A percentile compares a stretch with the other conserved stretches of the same genome.
phyloP scores from a whole-genome alignment of 1,140 invertebrate genomes.

The Bombyx mandarina region DNA sequence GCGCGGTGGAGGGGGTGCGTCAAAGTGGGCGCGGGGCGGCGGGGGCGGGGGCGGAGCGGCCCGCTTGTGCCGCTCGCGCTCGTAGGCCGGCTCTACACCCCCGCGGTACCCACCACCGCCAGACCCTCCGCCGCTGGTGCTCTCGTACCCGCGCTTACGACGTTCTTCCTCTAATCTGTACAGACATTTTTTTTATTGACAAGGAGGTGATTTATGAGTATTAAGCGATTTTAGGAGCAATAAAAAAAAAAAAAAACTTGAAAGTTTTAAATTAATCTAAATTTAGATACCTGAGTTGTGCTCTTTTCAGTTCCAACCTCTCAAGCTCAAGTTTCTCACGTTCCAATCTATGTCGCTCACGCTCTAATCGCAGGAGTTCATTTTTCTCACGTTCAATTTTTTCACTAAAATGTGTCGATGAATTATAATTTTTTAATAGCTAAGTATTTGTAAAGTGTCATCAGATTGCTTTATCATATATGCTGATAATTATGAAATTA shows the following conservation, averaged over 20 bases:
- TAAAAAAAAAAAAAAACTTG: conserved; percentile 1
- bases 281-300: conserved; percentile 74
- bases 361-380: conserved; percentile 83
- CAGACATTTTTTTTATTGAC: conserved; percentile 1
- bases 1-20: conserved; percentile 56
- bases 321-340: conserved; percentile 87
- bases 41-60: conserved; percentile 28
- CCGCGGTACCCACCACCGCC: conserved; percentile 20
- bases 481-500: too few species aligned
- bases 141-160: conserved; percentile 50
- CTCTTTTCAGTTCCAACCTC: conserved; percentile 84
- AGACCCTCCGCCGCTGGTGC: conserved; percentile 37
- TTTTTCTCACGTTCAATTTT: conserved; percentile 84
- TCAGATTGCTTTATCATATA: too few species aligned
- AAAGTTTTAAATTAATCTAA: too few species aligned
- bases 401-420: conserved; percentile 31
- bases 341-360: conserved; percentile 85
- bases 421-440: not conserved
- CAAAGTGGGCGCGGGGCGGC: conserved; percentile 49
- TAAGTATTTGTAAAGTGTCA: too few species aligned
- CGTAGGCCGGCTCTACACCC: conserved; percentile 52
- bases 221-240: not conserved
- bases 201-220: not conserved
- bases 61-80: conserved; percentile 51
- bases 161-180: conserved; percentile 60